phyloP scores from a whole-genome alignment of 2,797 vertebrate species.

The Eospalax fontanierii region DNA sequence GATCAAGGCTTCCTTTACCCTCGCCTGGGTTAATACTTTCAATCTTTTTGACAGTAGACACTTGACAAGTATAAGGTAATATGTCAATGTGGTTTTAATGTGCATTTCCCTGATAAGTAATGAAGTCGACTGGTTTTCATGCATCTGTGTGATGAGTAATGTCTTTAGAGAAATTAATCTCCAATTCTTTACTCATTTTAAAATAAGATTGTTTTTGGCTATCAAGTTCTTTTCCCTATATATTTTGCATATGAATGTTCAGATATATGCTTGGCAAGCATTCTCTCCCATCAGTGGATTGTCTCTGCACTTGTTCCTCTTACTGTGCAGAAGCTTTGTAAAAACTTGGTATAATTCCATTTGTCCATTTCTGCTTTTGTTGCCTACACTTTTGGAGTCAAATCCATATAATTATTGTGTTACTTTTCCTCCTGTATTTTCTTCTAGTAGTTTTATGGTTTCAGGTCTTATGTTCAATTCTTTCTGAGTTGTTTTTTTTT shows the following conservation, averaged over 20 bases:
- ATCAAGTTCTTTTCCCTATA: background rate
- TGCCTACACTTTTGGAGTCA: background rate
- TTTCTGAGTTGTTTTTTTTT: background rate
- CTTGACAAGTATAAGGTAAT: background rate
- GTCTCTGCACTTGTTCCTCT: background rate
- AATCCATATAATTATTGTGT: background rate
- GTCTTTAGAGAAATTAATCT: background rate
- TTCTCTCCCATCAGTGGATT: background rate
- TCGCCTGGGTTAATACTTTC: background rate
- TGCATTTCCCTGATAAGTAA: no score
- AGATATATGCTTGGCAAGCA: background rate
- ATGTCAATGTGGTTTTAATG: background rate
- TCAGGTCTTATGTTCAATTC: background rate
- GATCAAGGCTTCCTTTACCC: background rate
- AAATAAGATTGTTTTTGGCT: background rate
- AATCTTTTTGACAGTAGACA: background rate
- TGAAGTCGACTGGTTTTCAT: background rate
- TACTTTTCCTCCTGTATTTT: background rate
- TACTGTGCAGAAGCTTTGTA: background rate
- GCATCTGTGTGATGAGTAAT: no score
- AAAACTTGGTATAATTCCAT: background rate
- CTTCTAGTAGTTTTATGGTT: constrained; percentile 1
- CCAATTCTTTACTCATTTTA: background rate
- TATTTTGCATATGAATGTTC: constrained; percentile 14
- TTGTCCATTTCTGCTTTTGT: background rate